phyloP scores from a whole-genome alignment of 2,797 vertebrate genomes.

The Galaxias olidus region DNA sequence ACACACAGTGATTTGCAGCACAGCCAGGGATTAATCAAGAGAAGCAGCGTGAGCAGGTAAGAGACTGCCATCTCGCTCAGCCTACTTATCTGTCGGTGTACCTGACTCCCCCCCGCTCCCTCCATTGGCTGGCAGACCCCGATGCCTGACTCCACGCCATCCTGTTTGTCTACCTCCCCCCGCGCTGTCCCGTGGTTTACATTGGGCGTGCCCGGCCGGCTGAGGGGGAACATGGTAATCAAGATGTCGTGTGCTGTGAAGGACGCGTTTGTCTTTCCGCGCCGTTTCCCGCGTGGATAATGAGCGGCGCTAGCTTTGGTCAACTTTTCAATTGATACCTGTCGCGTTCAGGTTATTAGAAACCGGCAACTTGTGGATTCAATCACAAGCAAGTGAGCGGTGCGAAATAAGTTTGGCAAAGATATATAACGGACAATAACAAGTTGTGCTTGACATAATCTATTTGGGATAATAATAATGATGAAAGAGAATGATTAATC shows the following conservation, averaged over 20 bases:
- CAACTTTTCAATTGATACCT: constrained; percentile 53
- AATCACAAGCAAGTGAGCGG: too few species aligned
- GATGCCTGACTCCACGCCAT: constrained; percentile 37
- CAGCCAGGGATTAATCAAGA: constrained; percentile 39
- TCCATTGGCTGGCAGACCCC: constrained; percentile 34
- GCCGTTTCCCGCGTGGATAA: constrained; percentile 60
- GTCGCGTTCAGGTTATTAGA: constrained; percentile 6
- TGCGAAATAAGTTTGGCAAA: background rate
- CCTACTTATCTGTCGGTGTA: constrained; percentile 38
- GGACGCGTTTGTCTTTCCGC: constrained; percentile 75
- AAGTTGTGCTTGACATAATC: too few species aligned
- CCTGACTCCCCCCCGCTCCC: constrained; percentile 23
- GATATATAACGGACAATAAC: background rate
- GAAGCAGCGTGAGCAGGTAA: constrained; percentile 38
- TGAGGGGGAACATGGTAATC: constrained; percentile 80
- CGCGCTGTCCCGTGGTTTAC: constrained; percentile 53
- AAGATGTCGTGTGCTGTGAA: constrained; percentile 82
- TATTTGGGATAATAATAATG: background rate
- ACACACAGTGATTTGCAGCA: constrained; percentile 15
- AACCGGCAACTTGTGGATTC: background rate
- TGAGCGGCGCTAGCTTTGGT: constrained; percentile 36
- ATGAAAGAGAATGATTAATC: background rate
- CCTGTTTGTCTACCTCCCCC: constrained; percentile 56
- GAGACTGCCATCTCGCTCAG: constrained; percentile 28
- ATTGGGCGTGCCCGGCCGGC: constrained; percentile 61